phyloP scores from a whole-genome alignment of 2,113 vertebrate genomes.

The Periophthalmus modestus region DNA sequence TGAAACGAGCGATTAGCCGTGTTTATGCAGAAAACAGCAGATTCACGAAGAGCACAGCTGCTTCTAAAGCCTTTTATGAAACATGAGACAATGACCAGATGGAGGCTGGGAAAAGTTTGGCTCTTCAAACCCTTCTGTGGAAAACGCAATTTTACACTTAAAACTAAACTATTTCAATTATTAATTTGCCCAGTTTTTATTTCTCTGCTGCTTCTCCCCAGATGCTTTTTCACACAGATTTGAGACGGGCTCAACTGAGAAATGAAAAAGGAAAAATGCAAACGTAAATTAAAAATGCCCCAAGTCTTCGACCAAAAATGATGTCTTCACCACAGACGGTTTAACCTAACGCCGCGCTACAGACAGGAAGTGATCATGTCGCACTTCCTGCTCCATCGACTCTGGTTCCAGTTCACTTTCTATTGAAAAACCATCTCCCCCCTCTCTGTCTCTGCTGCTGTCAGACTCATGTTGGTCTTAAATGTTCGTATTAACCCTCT shows the following conservation, averaged over 20 bases:
- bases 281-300: background rate
- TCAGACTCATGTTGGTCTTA: too few species aligned
- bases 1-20: conserved; percentile 8
- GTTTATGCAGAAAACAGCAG: conserved; percentile 30
- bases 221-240: too few species aligned
- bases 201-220: too few species aligned
- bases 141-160: background rate
- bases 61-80: conserved; percentile 26
- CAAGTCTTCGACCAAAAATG: background rate
- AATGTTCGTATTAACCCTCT: too few species aligned
- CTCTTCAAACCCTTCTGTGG: background rate
- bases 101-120: background rate
- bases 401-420: too few species aligned
- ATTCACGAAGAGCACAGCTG: conserved; percentile 4
- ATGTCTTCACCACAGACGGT: too few species aligned
- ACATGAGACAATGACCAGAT: conserved; percentile 19
- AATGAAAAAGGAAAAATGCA: background rate
- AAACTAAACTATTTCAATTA: background rate
- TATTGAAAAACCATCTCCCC: too few species aligned
- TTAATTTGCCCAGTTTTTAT: too few species aligned
- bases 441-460: too few species aligned
- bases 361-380: too few species aligned
- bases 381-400: too few species aligned
- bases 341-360: too few species aligned
- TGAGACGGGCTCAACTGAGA: background rate